Evolutionary conservation across 1,140 invertebrate genomes (phyloP), one percentile per base, ranked within the genome.

Genomic region (Sipha flava): DNA sequence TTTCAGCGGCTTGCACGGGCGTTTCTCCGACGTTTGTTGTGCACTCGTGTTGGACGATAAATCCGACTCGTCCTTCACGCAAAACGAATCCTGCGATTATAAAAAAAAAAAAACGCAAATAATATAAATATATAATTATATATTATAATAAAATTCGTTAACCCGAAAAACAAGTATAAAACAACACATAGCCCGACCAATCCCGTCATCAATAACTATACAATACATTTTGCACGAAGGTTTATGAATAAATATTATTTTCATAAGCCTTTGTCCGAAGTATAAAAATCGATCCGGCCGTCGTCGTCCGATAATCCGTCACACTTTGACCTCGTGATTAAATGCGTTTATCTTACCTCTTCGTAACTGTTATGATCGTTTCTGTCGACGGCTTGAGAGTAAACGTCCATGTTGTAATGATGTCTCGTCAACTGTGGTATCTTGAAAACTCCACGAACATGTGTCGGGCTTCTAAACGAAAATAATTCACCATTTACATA

Each of bases 361-460:
- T 16, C 26, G 52, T 81, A 82, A 26, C 49, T 57, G 18, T 52
- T 62, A 16, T 81, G 57, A 7, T 80, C 80, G 23, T 72, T 40
- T n/a, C 45, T 23, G 45, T 40, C 52, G 0, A 72, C 79, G 18
- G 54, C 54, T 68, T 82, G 81, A 31, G 81, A 82, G 68, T 66
- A 81, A 31, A 82, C 81, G 72, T 82, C 59, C 6, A 45, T 72
- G 21, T 54, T 49, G 31, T 80, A 66, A 16, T 81, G 62, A 26
- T 66, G 40, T 21, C 57, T 45, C 14, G 45, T 49, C 3, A 81
- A 57, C 10, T 54, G 26, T 12, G 82, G 82, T 59, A 83, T 83
- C 80, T 83, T 83, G 47, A 82, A 83, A 18, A 79, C 75, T 7
- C 81, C 81, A 31, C 31, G 37, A 47, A 10, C 14, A 16, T 37